Evolutionary conservation across 2,113 vertebrate species (phyloP), one percentile per base, ranked within the genome.

Genomic region (Merops nubicus): DNA sequence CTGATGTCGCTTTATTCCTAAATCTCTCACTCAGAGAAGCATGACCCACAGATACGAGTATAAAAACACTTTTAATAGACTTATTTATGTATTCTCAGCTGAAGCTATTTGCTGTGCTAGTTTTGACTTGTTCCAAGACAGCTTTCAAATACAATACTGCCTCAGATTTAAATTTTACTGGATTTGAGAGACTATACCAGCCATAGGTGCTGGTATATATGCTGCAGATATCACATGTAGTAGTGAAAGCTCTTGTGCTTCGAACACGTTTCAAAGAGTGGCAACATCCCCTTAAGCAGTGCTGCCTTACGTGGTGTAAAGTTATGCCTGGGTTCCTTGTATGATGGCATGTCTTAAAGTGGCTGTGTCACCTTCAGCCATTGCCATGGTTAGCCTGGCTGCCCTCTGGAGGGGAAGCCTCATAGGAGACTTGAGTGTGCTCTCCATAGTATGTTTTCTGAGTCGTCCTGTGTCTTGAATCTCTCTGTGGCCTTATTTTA

Each of bases 21-120:
- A 60, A 42, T 91, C 7, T 47, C 12, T 86, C 31, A 26, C 51
- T 76, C 23, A 34, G 31, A 75, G 84, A 60, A 50, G 33, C 29
- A 3, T 68, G 62, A 50, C 50, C 64, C 34, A 59, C 29, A 87
- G 38, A 76, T 54, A 28, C 0, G 21, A 78, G n/a, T 68, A 34
- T 47, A 59, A 64, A 86, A 85, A 68, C 43, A 72, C 21, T n/a
- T 89, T 31, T 63, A 33, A 9, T 6, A 40, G 29, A 78, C 33
- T 62, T 9, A 29, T 51, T 45, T 63, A 2, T 59, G 12, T 47
- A 47, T 82, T 40, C 29, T 77, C 18, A 57, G 40, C n/a, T 47
- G 47, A 38, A 31, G 36, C 28, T 42, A 51, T 0, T 0, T 2
- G 0, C 22, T 7, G 7, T 43, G 22, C 42, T 81, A 21, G 72